Conservation (phyloP, 2,797 vertebrate species). For the Euthynnus affinis region DNA sequence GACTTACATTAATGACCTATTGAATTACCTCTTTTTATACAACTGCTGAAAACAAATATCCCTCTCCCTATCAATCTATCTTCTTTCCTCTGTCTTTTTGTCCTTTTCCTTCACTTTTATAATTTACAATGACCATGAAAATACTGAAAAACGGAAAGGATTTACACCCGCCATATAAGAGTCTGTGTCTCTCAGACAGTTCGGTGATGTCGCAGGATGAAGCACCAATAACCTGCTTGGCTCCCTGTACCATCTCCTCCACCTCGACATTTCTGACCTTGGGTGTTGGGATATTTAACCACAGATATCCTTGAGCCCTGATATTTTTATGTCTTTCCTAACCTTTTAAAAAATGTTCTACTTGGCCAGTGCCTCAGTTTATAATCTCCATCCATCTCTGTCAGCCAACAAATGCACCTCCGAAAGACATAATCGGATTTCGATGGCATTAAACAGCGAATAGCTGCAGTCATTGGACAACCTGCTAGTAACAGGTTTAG, state of each 20-base stretch:
- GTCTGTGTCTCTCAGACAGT: constrained; percentile 14
- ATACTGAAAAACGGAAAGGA: constrained; percentile 19
- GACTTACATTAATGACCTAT: constrained; percentile 36
- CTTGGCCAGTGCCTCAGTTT: constrained; percentile 67
- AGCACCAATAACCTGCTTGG: constrained; percentile 37
- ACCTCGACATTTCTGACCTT: constrained; percentile 74
- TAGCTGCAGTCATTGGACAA: constrained; percentile 77
- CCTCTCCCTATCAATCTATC: neutral
- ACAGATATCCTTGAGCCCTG: constrained; percentile 63
- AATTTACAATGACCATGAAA: constrained; percentile 46
- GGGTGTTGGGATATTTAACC: constrained; percentile 66
- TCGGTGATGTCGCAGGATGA: constrained; percentile 30
- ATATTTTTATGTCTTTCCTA: constrained; percentile 78
- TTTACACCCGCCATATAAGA: constrained; percentile 46
- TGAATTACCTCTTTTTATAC: constrained; percentile 23
- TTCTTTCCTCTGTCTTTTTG: neutral
- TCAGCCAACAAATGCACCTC: constrained; percentile 65
- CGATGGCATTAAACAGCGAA: constrained; percentile 82
- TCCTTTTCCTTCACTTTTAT: constrained; percentile 33
- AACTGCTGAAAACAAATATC: neutral
- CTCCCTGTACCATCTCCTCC: constrained; percentile 48
- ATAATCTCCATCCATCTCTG: constrained; percentile 85
- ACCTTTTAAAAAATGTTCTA: constrained; percentile 80
- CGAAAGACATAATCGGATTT: constrained; percentile 85
- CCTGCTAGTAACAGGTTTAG: constrained; percentile 82